Evolutionary conservation across 2,113 vertebrate genomes (phyloP).

Genomic region (Bungarus multicinctus): DNA sequence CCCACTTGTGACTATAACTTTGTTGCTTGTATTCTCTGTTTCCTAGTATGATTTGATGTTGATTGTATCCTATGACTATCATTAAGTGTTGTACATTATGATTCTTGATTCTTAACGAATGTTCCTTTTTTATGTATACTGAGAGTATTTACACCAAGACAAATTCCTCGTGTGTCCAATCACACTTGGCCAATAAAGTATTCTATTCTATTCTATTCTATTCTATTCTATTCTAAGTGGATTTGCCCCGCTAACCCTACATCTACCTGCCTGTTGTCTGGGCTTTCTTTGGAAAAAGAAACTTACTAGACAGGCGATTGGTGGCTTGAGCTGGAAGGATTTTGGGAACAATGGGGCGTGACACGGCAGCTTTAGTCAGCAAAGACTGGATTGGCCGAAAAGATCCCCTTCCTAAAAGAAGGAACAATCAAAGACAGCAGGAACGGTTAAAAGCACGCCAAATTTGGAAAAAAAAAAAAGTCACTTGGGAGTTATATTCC

Average conservation of each 20-base stretch:
- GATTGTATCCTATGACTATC: no score
- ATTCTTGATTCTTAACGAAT: no score
- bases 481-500: not conserved
- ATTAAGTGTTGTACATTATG: no score
- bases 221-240: no score
- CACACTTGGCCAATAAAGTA: no score
- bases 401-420: constrained; percentile 82
- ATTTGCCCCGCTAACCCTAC: not conserved
- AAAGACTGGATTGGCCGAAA: constrained; percentile 94
- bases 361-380: constrained; percentile 76
- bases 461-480: not conserved
- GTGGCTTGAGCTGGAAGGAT: constrained; percentile 70
- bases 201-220: no score
- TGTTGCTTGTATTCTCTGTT: no score
- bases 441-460: not conserved
- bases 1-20: no score
- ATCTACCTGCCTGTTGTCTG: not conserved
- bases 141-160: no score
- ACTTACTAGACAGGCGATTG: constrained; percentile 87
- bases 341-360: constrained; percentile 85
- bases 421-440: constrained; percentile 19
- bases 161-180: no score
- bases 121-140: no score
- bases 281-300: not conserved
- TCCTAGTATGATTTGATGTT: no score